Evolutionary conservation across 2,797 vertebrate species (phyloP).

Genomic region (Bradypodion pumilum): DNA sequence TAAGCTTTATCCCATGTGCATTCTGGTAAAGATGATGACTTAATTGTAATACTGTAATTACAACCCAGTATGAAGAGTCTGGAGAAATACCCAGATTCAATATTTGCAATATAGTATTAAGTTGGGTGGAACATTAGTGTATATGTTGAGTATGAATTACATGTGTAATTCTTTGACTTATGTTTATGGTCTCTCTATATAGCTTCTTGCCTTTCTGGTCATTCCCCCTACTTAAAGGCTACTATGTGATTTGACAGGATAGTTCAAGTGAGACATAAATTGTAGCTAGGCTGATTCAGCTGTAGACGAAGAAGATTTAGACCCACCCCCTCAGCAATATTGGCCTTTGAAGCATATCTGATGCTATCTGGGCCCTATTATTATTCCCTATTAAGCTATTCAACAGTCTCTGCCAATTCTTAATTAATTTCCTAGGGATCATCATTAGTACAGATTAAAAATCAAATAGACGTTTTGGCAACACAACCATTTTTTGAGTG

Average conservation of each 20-base stretch:
- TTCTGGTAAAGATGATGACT: background rate
- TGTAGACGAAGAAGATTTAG: background rate
- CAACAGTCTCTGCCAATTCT: background rate
- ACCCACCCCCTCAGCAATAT: background rate
- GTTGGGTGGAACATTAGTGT: background rate
- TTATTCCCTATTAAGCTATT: background rate
- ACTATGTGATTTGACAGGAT: no score
- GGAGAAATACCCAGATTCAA: background rate
- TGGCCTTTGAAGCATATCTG: background rate
- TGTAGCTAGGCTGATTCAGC: background rate
- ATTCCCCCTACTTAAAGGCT: no score
- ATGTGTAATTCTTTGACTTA: no score
- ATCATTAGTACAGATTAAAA: slow-evolving; percentile 4
- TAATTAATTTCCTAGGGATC: slow-evolving; percentile 22
- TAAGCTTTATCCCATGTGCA: background rate
- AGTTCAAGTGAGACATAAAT: background rate
- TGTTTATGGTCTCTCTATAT: no score
- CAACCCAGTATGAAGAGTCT: background rate
- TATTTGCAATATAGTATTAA: background rate
- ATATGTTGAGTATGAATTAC: no score
- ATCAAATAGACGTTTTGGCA: background rate
- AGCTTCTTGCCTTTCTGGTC: no score
- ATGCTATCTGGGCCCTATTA: background rate
- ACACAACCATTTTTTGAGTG: background rate
- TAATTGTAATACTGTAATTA: background rate